Conservation (phyloP, 2,888 invertebrate genomes). For the Drosophila demipolita region DNA sequence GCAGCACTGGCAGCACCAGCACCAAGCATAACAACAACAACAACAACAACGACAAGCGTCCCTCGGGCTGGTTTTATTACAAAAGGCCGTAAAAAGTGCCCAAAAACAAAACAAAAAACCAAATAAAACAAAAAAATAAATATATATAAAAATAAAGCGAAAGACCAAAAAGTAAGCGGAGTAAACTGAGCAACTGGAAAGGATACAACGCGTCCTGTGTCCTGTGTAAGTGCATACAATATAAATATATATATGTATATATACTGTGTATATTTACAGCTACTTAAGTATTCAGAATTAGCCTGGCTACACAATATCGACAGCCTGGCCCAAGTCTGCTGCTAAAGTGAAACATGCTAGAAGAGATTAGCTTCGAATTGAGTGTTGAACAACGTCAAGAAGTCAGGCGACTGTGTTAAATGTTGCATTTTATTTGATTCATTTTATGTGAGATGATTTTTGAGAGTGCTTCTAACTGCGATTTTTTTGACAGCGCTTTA, state of each 20-base stretch:
- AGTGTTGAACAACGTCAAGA: constrained; percentile 21
- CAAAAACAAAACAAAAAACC: constrained; percentile 24
- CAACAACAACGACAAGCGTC: constrained; percentile 49
- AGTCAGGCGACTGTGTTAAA: not conserved
- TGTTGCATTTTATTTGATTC: not conserved
- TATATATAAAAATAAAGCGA: constrained; percentile 16
- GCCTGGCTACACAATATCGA: constrained; percentile 23
- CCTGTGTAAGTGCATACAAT: constrained; percentile 62
- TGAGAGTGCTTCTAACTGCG: not conserved
- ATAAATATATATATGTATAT: constrained; percentile 1
- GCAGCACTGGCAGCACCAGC: constrained; percentile 28
- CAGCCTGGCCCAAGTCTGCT: constrained; percentile 12
- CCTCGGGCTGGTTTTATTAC: constrained; percentile 79
- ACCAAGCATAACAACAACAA: constrained; percentile 32
- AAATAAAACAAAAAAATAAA: constrained; percentile 27
- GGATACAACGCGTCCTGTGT: constrained; percentile 54
- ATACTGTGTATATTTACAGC: constrained; percentile 20
- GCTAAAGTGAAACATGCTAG: not conserved
- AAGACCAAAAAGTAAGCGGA: constrained; percentile 45
- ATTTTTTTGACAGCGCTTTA: not conserved
- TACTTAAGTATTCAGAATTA: constrained; percentile 38
- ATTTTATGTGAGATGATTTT: not conserved
- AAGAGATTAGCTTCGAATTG: constrained; percentile 26
- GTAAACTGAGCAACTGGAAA: constrained; percentile 51
- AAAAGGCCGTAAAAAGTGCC: constrained; percentile 67